phyloP scores from a whole-genome alignment of 1,140 invertebrate species.

The Wasmannia auropunctata region DNA sequence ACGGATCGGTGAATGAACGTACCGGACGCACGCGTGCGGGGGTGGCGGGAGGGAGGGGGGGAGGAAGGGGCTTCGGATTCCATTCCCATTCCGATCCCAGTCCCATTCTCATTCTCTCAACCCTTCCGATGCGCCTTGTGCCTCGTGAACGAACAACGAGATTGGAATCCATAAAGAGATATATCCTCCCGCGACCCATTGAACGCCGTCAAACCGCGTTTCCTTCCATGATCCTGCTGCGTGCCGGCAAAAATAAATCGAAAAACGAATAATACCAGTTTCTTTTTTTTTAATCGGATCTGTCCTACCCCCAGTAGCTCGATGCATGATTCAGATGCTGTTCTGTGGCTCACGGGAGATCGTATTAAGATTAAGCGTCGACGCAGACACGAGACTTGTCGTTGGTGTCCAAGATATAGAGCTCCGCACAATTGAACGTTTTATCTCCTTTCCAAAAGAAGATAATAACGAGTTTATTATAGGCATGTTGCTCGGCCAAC shows the following conservation, averaged over 20 bases:
- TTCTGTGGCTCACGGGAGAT: not conserved
- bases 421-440: not conserved
- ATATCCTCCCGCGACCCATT: slow-evolving; percentile 34
- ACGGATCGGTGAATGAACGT: slow-evolving; percentile 71
- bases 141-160: slow-evolving; percentile 50
- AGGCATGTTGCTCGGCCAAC: not conserved
- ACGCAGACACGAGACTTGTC: not conserved
- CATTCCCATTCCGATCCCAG: slow-evolving; percentile 66
- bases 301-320: not conserved
- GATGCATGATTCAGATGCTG: not conserved
- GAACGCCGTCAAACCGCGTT: slow-evolving; percentile 2
- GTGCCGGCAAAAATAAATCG: not conserved
- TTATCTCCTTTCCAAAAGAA: not conserved
- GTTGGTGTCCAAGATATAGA: not conserved
- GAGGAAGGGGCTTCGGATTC: slow-evolving; percentile 47
- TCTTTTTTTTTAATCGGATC: not conserved
- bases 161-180: slow-evolving; percentile 65
- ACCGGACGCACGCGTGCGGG: slow-evolving; percentile 42
- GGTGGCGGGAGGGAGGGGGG: too few species aligned
- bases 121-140: slow-evolving; percentile 41
- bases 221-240: not conserved
- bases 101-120: slow-evolving; percentile 64
- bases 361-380: slow-evolving; percentile 1
- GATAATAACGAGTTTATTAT: slow-evolving; percentile 2
- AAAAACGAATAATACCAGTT: not conserved